Evolutionary conservation across 2,888 invertebrate species (phyloP).

Genomic region (Drosophila robusta): DNA sequence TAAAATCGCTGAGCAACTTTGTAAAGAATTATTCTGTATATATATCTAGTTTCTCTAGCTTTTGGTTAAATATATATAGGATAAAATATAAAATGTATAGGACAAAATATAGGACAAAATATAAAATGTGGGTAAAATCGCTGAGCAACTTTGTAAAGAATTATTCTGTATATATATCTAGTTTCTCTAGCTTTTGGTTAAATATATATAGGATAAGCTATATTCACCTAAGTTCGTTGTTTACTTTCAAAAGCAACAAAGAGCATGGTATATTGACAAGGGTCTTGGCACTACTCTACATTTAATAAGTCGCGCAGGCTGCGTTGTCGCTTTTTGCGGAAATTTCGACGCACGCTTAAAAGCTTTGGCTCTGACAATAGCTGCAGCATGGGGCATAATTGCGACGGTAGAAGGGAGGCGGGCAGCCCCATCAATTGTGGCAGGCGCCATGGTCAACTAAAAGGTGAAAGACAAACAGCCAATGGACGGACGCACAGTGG

Average conservation of each 20-base stretch:
- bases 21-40: too few species aligned
- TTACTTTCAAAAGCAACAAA: not conserved
- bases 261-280: not conserved
- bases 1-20: too few species aligned
- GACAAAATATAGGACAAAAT: too few species aligned
- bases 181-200: too few species aligned
- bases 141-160: too few species aligned
- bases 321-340: slow-evolving; percentile 37
- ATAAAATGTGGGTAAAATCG: too few species aligned
- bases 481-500: slow-evolving; percentile 39
- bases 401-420: not conserved
- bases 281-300: slow-evolving; percentile 22
- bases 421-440: slow-evolving; percentile 39
- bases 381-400: not conserved
- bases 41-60: too few species aligned
- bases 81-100: too few species aligned
- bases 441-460: slow-evolving; percentile 76
- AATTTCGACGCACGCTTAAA: slow-evolving; percentile 59
- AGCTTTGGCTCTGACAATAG: slow-evolving; percentile 49
- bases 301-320: slow-evolving; percentile 28
- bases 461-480: slow-evolving; percentile 67
- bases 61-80: too few species aligned
- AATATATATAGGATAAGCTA: too few species aligned
- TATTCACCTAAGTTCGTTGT: too few species aligned
- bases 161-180: too few species aligned